Evolutionary conservation across 2,797 vertebrate species (phyloP), one percentile per base, ranked within the genome.

Genomic region (Pangasius krempfi): DNA sequence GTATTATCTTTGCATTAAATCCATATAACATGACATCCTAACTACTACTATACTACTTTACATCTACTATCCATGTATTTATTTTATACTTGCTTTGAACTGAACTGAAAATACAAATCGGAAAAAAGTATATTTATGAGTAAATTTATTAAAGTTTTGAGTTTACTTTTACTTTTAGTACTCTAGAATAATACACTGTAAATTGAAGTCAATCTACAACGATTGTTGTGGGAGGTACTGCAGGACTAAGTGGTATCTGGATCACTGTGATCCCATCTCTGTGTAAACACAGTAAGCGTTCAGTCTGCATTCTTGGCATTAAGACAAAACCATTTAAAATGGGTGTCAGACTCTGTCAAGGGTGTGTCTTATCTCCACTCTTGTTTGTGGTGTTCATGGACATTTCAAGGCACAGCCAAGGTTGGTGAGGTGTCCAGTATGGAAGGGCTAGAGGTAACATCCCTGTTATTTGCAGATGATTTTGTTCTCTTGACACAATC

Each of bases 341-440:
- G 47, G 64, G 81, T 84, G 81, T 52, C 62, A 84, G 62, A 33
- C 3, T 52, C 7, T 70, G 64, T 84, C 82, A 70, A 70, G 82
- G 64, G 62, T 70, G 64, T 70, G n/a, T 54, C 62, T 70, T 84
- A 84, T 84, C 82, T 70, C 47, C 20, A 54, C 47, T 52, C n/a
- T 47, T 52, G n/a, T 52, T 30, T 68, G 62, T 84, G 47, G 8
- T 68, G 54, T 84, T 84, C n/a, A 84, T 54, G 62, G 47, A 72
- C 86, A 27, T 84, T 84, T 52, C 9, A 70, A 37, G 64, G n/a
- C 82, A 52, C 62, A 70, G 20, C 62, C 82, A 84, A 84, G 82
- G 82, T 70, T 54, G 20, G 13, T 52, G 62, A 13, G 44, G 62
- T 68, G 18, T 50, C 81, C 27, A 47, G 25, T 84, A 50, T n/a